Conservation (phyloP, 2,113 vertebrate species). For the Rhabdornis inornatus region DNA sequence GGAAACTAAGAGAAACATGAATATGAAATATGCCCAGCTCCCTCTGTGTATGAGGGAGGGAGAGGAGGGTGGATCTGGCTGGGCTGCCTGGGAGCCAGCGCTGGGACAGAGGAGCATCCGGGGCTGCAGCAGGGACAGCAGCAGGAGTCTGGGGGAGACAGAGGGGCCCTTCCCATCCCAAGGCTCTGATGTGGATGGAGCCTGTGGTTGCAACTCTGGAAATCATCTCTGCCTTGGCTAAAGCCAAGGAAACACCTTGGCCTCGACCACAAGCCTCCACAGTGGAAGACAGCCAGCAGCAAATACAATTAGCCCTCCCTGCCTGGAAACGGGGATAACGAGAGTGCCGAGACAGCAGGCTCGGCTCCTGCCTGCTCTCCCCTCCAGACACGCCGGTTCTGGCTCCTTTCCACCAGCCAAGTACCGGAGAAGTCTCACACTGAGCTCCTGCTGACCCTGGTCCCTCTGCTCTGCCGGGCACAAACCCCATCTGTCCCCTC, state of each 20-base stretch:
- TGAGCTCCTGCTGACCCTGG: rapidly evolving
- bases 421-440: neutral
- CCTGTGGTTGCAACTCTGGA: neutral
- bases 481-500: neutral
- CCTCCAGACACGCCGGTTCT: neutral
- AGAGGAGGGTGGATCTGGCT: neutral
- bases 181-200: neutral
- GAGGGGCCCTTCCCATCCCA: neutral
- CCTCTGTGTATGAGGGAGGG: neutral
- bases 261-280: neutral
- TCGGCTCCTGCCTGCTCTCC: neutral
- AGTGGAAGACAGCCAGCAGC: neutral
- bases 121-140: neutral
- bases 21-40: neutral
- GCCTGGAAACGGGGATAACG: neutral
- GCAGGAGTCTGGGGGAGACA: neutral
- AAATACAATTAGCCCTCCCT: neutral
- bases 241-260: constrained; percentile 47
- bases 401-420: neutral
- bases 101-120: neutral
- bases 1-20: constrained; percentile 34
- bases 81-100: neutral
- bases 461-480: neutral
- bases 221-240: neutral
- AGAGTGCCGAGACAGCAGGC: neutral